These are phyloP conservation scores for Leptarthrus brevirostris DNA, from an alignment of 2,888 invertebrate genomes.

Conservation along the genomic window DNA sequence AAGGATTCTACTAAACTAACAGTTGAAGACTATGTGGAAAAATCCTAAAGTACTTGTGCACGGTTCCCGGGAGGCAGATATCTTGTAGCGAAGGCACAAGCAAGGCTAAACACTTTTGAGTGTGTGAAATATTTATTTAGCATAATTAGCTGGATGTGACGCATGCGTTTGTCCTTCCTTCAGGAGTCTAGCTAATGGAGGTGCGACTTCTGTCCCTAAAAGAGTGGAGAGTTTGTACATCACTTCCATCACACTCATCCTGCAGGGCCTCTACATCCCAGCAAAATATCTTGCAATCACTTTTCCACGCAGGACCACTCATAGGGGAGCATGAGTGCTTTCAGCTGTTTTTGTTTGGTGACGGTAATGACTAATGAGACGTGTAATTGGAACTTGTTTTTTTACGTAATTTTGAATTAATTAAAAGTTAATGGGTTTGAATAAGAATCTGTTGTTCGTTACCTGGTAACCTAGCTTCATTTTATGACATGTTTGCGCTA, in stretches of 20 bases:
- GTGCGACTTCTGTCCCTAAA: neutral
- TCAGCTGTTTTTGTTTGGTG: conserved; percentile 45
- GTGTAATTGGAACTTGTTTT: conserved; percentile 44
- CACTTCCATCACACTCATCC: conserved; percentile 15
- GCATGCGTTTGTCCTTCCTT: conserved; percentile 31
- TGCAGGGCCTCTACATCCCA: conserved; percentile 28
- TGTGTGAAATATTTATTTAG: conserved; percentile 44
- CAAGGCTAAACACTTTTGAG: conserved; percentile 2
- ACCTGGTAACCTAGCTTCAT: conserved; percentile 4
- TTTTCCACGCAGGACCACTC: conserved; percentile 39
- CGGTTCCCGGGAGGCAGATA: neutral
- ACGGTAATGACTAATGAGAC: conserved; percentile 46
- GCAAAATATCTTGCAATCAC: conserved; percentile 36
- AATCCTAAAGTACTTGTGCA: neutral
- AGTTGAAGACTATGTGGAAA: neutral
- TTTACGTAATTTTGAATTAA: conserved; percentile 44
- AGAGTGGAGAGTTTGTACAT: conserved; percentile 9
- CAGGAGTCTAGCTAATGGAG: neutral
- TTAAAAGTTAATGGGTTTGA: conserved; percentile 41
- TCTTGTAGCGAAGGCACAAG: neutral
- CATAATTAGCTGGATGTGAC: conserved; percentile 42
- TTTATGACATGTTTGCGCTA: neutral
- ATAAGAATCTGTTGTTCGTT: conserved; percentile 21
- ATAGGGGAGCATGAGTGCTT: conserved; percentile 35
- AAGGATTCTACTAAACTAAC: too few species aligned